A percentile compares a stretch with the other conserved stretches of the same genome.
These are phyloP conservation scores for Drosophila mercatorum DNA, from an alignment of 2,888 invertebrate genomes.

Conservation along the genomic window DNA sequence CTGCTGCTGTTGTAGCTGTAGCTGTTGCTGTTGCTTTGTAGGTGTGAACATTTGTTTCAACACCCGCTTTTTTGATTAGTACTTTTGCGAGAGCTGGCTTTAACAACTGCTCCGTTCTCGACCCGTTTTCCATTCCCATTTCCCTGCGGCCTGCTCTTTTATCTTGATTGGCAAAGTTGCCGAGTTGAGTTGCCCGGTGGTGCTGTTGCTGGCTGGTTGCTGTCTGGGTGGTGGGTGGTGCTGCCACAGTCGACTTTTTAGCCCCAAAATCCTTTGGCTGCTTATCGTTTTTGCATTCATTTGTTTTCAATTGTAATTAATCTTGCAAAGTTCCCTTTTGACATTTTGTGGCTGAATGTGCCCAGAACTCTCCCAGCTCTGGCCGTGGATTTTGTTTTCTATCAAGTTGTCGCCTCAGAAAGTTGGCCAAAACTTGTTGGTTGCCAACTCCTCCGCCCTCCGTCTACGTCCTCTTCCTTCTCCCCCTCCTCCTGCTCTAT, in stretches of 20 bases:
- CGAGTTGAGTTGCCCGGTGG: slow-evolving; percentile 32
- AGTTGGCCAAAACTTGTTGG: slow-evolving; percentile 63
- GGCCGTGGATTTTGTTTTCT: slow-evolving; percentile 45
- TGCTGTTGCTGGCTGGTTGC: background rate
- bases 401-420: slow-evolving; percentile 55
- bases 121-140: slow-evolving; percentile 24
- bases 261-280: slow-evolving; percentile 74
- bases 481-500: slow-evolving; percentile 5
- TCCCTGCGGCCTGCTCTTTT: slow-evolving; percentile 47
- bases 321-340: slow-evolving; percentile 79
- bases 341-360: slow-evolving; percentile 71
- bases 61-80: slow-evolving; percentile 59
- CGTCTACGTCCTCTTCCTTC: background rate
- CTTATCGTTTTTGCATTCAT: slow-evolving; percentile 82
- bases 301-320: slow-evolving; percentile 82
- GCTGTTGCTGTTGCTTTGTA: slow-evolving; percentile 40
- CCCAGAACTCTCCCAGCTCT: slow-evolving; percentile 13
- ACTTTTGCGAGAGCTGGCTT: slow-evolving; percentile 9
- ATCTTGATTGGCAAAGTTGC: slow-evolving; percentile 80
- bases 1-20: slow-evolving; percentile 22
- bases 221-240: slow-evolving; percentile 1
- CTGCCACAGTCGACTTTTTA: slow-evolving; percentile 30
- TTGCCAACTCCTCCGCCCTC: slow-evolving; percentile 1
- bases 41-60: slow-evolving; percentile 78
- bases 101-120: slow-evolving; percentile 12